Base-by-base conservation (phyloP, 2,797 vertebrate species). In the Sebastes diaconus region DNA sequence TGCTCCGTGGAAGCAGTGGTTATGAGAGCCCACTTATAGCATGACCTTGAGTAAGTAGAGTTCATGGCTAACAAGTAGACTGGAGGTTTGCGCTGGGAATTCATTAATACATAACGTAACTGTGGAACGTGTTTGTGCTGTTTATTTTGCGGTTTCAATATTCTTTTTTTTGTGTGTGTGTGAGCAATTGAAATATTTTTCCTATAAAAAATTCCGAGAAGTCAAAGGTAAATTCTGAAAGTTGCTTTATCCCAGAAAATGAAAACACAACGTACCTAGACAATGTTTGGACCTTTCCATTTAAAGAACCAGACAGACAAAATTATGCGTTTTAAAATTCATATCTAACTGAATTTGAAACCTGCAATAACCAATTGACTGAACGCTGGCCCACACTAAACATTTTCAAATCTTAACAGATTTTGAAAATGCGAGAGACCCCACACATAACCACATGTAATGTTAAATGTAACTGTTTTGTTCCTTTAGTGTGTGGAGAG, bases 11-110 rank as follows among this genome's bases (percentile, higher is more conserved):
- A 36, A 72, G 59, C 42, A 39, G n/a, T 3, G 52, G 68, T 60
- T 66, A n/a, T 25, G 59, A 78, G 65, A 72, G 55, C 66, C 52
- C 9, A 20, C 75, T 88, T 55, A 46, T 22, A 39, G 61, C 66
- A 57, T 24, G 13, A 73, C 73, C 74, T 70, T 81, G 32, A 74
- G 46, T 24, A 29, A 71, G 42, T 25, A 12, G 6, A 50, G 46
- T 42, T 78, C 59, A 60, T 20, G 58, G 63, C 27, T 64, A 46
- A 85, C 12, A 71, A 72, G 69, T 55, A 77, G 34, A 63, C 8
- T 6, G 16, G 64, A 59, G 42, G 65, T 61, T 75, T 70, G 55
- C 18, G 55, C 29, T 34, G 9, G 29, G 67, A 79, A 77, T 52
- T 72, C n/a, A 70, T 66, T 20, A 68, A 78, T 27, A 75, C 32